Percentiles rank a stretch among this genome's conserved stretches.
phyloP scores from a whole-genome alignment of 2,797 vertebrate species.

The Basileuterus tristriatus region DNA sequence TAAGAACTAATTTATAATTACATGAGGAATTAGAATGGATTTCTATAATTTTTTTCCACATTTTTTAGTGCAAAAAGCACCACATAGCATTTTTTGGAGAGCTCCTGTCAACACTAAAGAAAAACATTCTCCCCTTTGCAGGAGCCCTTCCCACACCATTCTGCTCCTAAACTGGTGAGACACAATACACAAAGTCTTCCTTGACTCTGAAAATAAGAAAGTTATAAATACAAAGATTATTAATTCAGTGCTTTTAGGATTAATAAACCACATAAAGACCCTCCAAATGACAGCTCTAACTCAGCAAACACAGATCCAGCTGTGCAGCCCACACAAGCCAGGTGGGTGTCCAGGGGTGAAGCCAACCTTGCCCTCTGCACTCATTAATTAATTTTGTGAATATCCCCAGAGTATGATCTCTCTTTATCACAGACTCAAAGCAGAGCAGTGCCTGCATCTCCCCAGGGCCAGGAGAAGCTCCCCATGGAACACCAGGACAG shows the following conservation, averaged over 20 bases:
- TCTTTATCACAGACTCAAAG: not conserved
- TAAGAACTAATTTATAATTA: not conserved
- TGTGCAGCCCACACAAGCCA: not conserved
- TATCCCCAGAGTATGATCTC: not conserved
- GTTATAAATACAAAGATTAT: not conserved
- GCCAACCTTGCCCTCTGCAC: not conserved
- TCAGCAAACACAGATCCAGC: not conserved
- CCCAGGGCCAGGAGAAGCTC: not conserved
- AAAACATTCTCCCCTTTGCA: not conserved
- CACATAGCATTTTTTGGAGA: not conserved
- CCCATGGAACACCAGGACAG: not conserved
- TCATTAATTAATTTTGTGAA: not conserved
- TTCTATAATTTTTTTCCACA: not conserved
- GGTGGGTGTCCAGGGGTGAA: not conserved
- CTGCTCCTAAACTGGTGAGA: not conserved
- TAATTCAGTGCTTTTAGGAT: not conserved
- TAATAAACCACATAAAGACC: not conserved
- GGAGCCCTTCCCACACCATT: not conserved
- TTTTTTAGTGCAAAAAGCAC: not conserved
- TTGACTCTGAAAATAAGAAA: not conserved
- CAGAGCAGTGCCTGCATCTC: not conserved
- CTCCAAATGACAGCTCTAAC: not conserved
- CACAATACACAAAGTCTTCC: not conserved
- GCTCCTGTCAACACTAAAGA: not conserved
- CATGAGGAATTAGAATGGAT: not conserved